Percentiles rank a stretch among this genome's conserved stretches.
Conservation (phyloP, 2,888 invertebrate genomes). For the Corbicula japonica region DNA sequence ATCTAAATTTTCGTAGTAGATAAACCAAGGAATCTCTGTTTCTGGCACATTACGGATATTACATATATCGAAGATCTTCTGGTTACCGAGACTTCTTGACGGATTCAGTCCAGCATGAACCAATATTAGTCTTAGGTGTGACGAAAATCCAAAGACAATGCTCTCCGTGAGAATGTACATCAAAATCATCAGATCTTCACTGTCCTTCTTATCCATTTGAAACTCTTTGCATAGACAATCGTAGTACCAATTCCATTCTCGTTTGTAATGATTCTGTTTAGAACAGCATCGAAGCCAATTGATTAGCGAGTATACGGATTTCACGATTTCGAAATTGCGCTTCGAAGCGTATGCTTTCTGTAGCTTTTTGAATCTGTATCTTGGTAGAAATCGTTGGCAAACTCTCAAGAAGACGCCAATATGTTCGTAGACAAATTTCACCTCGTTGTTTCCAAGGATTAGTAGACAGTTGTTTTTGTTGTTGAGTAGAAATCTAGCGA, state of each 20-base stretch:
- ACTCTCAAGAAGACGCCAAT: background rate
- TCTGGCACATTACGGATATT: conserved; percentile 16
- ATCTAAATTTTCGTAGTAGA: background rate
- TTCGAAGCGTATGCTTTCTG: background rate
- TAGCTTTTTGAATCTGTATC: background rate
- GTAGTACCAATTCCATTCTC: conserved; percentile 9
- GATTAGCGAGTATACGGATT: conserved; percentile 3
- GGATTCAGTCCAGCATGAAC: conserved; percentile 27
- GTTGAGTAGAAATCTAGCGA: conserved; percentile 14
- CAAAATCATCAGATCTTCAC: conserved; percentile 24
- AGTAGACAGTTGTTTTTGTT: conserved; percentile 18
- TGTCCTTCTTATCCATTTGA: conserved; percentile 7
- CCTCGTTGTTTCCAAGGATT: conserved; percentile 26
- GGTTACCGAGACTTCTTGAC: background rate
- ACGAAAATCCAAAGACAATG: conserved; percentile 19
- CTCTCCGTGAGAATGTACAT: conserved; percentile 30
- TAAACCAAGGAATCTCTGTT: conserved; percentile 19
- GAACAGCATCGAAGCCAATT: conserved; percentile 2
- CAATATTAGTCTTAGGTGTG: conserved; percentile 1
- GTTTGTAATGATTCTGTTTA: background rate
- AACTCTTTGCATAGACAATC: conserved; percentile 5
- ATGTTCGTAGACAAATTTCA: conserved; percentile 19
- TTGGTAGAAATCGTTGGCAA: background rate
- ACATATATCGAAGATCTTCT: conserved; percentile 7
- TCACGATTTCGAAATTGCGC: background rate